Evolutionary conservation across 2,113 vertebrate genomes (phyloP).

Genomic region (Nycticorax nycticorax): DNA sequence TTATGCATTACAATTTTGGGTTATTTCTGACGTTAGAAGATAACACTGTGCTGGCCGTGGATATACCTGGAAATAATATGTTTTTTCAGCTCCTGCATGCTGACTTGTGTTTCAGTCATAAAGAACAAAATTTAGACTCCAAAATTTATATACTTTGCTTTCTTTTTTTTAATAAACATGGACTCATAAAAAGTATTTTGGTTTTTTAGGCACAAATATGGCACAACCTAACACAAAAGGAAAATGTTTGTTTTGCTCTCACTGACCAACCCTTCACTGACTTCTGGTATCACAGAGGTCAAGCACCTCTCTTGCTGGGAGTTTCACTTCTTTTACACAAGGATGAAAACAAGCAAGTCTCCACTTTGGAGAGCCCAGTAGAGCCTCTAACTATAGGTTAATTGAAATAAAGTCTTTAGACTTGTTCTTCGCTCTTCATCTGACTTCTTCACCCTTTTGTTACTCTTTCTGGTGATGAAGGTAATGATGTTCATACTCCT

Average conservation of each 20-base stretch:
- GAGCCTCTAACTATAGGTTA: background rate
- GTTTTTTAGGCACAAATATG: background rate
- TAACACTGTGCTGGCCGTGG: background rate
- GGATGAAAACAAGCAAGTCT: background rate
- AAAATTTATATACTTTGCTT: background rate
- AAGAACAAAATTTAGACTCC: background rate
- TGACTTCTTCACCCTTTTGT: background rate
- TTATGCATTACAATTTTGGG: background rate
- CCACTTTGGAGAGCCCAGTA: background rate
- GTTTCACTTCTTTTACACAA: background rate
- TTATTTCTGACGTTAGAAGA: background rate
- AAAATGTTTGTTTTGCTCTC: background rate
- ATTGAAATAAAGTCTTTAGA: background rate
- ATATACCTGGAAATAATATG: background rate
- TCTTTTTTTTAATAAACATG: background rate
- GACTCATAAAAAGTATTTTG: background rate
- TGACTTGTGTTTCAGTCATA: background rate
- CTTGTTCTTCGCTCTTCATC: background rate
- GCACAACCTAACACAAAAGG: background rate
- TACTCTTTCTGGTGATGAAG: background rate
- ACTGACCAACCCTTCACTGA: background rate
- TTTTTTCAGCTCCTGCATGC: background rate
- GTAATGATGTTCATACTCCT: background rate
- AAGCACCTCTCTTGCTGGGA: background rate
- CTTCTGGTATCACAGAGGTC: background rate